These are phyloP conservation scores for Epinotia demarniana DNA, from an alignment of 2,888 invertebrate species.

Conservation along the genomic window DNA sequence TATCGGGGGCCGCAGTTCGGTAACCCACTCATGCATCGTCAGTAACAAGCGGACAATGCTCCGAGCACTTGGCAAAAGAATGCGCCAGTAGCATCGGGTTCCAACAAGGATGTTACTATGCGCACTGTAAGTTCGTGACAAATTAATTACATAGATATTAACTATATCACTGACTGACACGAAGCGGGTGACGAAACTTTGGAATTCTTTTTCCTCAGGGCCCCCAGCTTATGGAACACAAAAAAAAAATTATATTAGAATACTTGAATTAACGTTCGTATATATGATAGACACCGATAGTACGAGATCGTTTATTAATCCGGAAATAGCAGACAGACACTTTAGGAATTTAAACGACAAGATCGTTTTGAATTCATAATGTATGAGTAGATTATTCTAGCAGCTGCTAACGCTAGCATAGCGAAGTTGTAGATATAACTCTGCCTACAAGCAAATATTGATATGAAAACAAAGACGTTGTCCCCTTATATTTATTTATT, in stretches of 20 bases:
- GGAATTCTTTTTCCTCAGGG: slow-evolving; percentile 1
- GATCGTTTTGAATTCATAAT: too few species aligned
- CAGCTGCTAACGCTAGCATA: too few species aligned
- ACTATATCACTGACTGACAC: background rate
- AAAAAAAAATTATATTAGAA: slow-evolving; percentile 35
- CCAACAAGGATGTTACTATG: slow-evolving; percentile 6
- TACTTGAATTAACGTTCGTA: slow-evolving; percentile 44
- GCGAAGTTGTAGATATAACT: too few species aligned
- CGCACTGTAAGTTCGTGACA: background rate
- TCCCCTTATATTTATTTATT: too few species aligned
- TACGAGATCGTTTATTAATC: slow-evolving; percentile 45
- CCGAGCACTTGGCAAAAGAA: background rate
- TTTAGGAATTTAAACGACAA: slow-evolving; percentile 24
- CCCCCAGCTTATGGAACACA: slow-evolving; percentile 15
- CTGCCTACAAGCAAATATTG: slow-evolving; percentile 43
- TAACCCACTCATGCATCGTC: background rate
- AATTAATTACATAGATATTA: background rate
- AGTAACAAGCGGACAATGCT: background rate
- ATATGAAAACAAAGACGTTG: slow-evolving; percentile 43
- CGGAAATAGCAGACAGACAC: slow-evolving; percentile 32
- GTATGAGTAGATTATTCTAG: too few species aligned
- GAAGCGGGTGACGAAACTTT: background rate
- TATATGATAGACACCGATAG: slow-evolving; percentile 49
- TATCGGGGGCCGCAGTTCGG: background rate
- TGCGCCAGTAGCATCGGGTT: slow-evolving; percentile 5